phyloP scores from a whole-genome alignment of 2,113 vertebrate genomes.

The Antidorcas marsupialis region DNA sequence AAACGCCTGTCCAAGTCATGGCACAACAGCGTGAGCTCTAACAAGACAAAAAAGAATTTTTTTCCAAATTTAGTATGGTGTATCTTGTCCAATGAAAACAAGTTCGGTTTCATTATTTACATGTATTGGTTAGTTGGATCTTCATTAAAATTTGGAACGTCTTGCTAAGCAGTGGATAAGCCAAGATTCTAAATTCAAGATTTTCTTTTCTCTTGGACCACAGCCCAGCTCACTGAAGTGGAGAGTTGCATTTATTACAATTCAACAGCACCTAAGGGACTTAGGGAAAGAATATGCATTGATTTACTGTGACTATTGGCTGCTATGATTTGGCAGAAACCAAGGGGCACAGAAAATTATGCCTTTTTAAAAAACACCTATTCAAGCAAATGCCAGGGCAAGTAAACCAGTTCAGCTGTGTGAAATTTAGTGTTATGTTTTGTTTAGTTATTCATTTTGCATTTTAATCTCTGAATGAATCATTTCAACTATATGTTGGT shows the following conservation, averaged over 20 bases:
- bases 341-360: slow-evolving; percentile 24
- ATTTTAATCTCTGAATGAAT: neutral
- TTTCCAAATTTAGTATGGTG: neutral
- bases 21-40: neutral
- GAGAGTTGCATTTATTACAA: slow-evolving; percentile 48
- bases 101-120: neutral
- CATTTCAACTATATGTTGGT: slow-evolving; percentile 2
- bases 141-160: slow-evolving; percentile 36
- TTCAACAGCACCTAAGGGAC: slow-evolving; percentile 37
- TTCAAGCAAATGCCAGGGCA: neutral
- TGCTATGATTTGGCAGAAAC: slow-evolving; percentile 27
- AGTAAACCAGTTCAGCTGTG: neutral
- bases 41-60: neutral
- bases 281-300: slow-evolving; percentile 27
- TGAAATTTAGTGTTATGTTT: neutral
- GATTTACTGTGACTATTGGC: slow-evolving; percentile 15
- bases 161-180: neutral
- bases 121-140: neutral
- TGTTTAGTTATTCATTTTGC: neutral
- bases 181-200: slow-evolving; percentile 52
- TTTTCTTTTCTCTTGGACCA: slow-evolving; percentile 47
- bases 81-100: neutral
- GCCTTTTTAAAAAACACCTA: neutral
- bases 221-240: slow-evolving; percentile 30
- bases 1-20: neutral